Evolutionary conservation across 2,113 vertebrate genomes (phyloP), one percentile per base, ranked within the genome.

Genomic region (Catharus bicknelli): DNA sequence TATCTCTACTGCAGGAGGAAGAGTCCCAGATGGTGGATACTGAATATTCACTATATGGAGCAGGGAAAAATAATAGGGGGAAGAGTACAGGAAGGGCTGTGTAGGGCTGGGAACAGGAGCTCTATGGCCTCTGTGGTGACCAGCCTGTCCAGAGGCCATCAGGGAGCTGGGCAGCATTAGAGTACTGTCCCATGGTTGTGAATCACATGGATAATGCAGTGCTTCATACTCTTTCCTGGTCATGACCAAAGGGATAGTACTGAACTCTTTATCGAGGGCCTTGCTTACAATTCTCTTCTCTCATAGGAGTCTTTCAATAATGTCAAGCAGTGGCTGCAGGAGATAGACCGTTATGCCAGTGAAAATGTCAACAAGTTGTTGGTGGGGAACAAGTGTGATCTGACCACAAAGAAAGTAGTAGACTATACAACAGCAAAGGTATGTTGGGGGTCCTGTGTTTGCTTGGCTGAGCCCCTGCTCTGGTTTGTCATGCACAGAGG

Each of bases 361-460:
- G 99, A 99, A 97, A 99, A 99, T 14, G 99, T 99, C 97, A 99
- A 99, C 98, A 99, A 99, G 97, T 98, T 99, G 97, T 98, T 99
- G 95, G 99, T 99, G 96, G 99, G 99, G 85, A 99, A 99, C 98
- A 99, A 99, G 93, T 99, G 98, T 94, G 99, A 99, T 97, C 98
- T 99, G 94, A 99, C 99, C 81, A 99, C 99, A 73, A 99, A 99
- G 98, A 99, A 99, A 96, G 98, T 99, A 90, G 99, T 99, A 98
- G 99, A 99, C 81, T 99, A 99, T 98, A 99, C 99, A 96, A 99
- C 99, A 80, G 99, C 99, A 55, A 99, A 99, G 99, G 99, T 99
- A 95, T 5, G 97, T 96, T 1, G 29, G 3, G 47, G 3, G 2
- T 4, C 1, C 1, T 3, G 15, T 0, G 1, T 13, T 26, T 25